Base-by-base conservation (phyloP, 2,888 invertebrate species). In the Crocallis elinguaria region DNA sequence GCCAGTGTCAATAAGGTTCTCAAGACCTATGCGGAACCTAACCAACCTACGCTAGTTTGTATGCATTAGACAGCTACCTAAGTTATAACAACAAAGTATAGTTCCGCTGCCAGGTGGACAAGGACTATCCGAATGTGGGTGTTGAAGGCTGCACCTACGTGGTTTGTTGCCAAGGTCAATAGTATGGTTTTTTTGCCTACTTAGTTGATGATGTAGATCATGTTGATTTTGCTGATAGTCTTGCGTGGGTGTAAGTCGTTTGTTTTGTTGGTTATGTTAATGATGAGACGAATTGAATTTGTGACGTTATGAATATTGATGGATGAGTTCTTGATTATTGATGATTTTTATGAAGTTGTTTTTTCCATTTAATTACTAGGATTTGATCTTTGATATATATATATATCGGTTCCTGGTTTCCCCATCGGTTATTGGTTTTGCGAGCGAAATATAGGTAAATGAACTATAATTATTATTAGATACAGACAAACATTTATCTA, bases 141-240 rank as follows among this genome's bases (percentile, higher is more conserved):
- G 61, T 53, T 35, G 49, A 58, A 48, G 67, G 58, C 65, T 70
- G 64, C 64, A 60, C 65, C 64, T 69, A 75, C 74, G 76, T 64
- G 81, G 79, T 57, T 55, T 19, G 63, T 72, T 68, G 57, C 62
- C 81, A 82, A 84, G 85, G 83, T 79, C 67, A 50, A 33, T 37
- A 57, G 56, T 67, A 60, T 69, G 66, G 21, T 50, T 65, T 71
- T 67, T 74, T 64, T n/a, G n/a, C n/a, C n/a, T n/a, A 46, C 53
- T 48, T 42, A 67, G 60, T 64, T 62, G 66, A 61, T 64, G 66
- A 62, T 65, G 57, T 60, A 60, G 62, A 70, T 67, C 64, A 69
- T 67, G 66, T 69, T 75, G 73, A 76, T 73, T 60, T 64, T 44
- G 55, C 38, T 59, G 43, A 54, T 56, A 48, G 29, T 41, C 17